Conservation (phyloP, 2,888 invertebrate genomes). For the Cactoblastis cactorum region DNA sequence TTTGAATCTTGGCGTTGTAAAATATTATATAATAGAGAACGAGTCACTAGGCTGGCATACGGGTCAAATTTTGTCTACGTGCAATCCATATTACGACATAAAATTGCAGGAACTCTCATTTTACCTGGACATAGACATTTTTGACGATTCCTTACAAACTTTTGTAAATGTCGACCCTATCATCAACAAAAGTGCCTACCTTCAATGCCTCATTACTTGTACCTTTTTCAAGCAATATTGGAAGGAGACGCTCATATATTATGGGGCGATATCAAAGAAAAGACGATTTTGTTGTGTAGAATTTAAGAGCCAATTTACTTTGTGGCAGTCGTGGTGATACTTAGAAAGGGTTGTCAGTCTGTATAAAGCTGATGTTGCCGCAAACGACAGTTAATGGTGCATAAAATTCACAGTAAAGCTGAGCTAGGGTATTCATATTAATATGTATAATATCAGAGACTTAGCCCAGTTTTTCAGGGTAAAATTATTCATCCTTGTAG, state of each 20-base stretch:
- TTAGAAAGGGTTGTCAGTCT: slow-evolving; percentile 64
- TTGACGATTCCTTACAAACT: slow-evolving; percentile 6
- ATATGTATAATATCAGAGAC: slow-evolving; percentile 21
- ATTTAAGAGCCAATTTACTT: slow-evolving; percentile 39
- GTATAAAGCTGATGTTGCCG: slow-evolving; percentile 64
- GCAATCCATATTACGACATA: slow-evolving; percentile 13
- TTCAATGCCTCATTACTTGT: slow-evolving; percentile 51
- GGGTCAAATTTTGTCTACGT: slow-evolving; percentile 14
- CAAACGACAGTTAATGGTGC: slow-evolving; percentile 69
- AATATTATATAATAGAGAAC: too few species aligned
- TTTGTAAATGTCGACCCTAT: slow-evolving; percentile 16
- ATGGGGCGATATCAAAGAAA: slow-evolving; percentile 30
- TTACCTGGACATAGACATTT: neutral
- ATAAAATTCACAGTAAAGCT: slow-evolving; percentile 64
- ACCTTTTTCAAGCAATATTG: slow-evolving; percentile 46
- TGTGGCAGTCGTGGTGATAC: slow-evolving; percentile 31
- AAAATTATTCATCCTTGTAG: neutral
- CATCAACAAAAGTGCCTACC: slow-evolving; percentile 39
- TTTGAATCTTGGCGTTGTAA: too few species aligned
- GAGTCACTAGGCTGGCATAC: too few species aligned
- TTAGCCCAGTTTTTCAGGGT: neutral
- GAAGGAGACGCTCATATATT: slow-evolving; percentile 48
- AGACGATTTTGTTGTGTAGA: slow-evolving; percentile 29
- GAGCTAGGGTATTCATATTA: slow-evolving; percentile 55
- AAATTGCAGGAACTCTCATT: neutral